A percentile compares a stretch with the other conserved stretches of the same genome.
Evolutionary conservation across 2,113 vertebrate species (phyloP).

Genomic region (Isurus oxyrinchus): DNA sequence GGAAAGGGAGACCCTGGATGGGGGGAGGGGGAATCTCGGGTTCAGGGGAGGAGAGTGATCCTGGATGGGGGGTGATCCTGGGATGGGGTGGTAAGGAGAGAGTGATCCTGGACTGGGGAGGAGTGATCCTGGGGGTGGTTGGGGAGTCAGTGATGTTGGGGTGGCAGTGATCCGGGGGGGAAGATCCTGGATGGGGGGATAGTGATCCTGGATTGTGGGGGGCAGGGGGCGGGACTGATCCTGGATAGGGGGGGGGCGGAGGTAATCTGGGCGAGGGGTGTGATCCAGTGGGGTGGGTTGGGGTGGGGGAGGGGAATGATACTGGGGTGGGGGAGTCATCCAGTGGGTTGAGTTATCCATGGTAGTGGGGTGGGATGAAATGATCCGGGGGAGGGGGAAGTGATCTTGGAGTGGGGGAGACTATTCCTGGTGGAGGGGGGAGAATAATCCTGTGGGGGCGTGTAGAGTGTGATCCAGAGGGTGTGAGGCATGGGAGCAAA

Average conservation of each 20-base stretch:
- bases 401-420: no score
- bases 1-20: neutral
- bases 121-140: no score
- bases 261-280: neutral
- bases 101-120: no score
- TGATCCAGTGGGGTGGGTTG: neutral
- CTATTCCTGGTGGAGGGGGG: no score
- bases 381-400: neutral
- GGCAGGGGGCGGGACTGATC: neutral
- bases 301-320: neutral
- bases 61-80: neutral
- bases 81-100: no score
- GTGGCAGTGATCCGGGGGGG: neutral
- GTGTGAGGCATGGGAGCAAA: no score
- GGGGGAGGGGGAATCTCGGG: accelerated
- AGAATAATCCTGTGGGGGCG: no score
- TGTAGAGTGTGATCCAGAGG: no score
- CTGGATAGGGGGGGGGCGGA: neutral
- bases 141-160: neutral
- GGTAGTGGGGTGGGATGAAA: neutral
- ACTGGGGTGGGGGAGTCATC: neutral
- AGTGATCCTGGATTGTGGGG: neutral
- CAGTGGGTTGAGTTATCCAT: no score
- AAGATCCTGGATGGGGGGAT: neutral
- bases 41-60: no score